Evolutionary conservation across 37 sponge, comb jelly and placozoan species (phyloP), one percentile per base, ranked within the genome.

Genomic region (Dysidea cf. avara): DNA sequence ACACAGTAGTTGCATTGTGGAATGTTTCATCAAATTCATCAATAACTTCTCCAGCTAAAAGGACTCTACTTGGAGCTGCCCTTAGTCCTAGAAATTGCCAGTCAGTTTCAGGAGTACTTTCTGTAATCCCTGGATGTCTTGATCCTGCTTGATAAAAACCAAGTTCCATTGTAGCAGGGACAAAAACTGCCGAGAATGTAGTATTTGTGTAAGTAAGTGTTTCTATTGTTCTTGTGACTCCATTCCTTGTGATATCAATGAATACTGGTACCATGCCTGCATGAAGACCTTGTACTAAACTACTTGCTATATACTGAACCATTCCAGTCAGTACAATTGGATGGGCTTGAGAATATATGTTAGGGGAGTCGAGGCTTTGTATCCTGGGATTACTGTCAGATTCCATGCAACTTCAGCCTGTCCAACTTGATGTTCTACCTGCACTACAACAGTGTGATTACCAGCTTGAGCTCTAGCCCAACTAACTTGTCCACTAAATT

Each of bases 381-480:
- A 74, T 14, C 75, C 75, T 20, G 75, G 48, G 22, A 48, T 29
- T 16, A 74, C 75, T 14, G 5, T 1, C 1, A 74, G 30, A 2
- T 47, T 39, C 75, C 75, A 74, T 7, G 4, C 31, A 7, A 74
- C 63, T 28, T 7, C 30, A 22, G 29, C 18, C 47, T 18, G 26
- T 43, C 75, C 63, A 61, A 59, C 62, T 22, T 43, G 24, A 74
- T 74, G 59, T 6, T n/a, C 51, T 48, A 59, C 51, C 12, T 43
- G 31, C 13, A 74, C 63, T 21, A 62, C 32, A 3, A 74, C 34
- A 46, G 75, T 61, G 62, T 74, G 49, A 34, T 74, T 74, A 61
- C 75, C 75, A 61, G 75, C 75, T 24, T 43, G 49, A 29, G 75
- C 63, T 60, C 75, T 59, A 39, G 2, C 16, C 75, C 75, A 74